Conservation (phyloP, 53 echinoderm and acorn worm genomes). For the Holothuria scabra region DNA sequence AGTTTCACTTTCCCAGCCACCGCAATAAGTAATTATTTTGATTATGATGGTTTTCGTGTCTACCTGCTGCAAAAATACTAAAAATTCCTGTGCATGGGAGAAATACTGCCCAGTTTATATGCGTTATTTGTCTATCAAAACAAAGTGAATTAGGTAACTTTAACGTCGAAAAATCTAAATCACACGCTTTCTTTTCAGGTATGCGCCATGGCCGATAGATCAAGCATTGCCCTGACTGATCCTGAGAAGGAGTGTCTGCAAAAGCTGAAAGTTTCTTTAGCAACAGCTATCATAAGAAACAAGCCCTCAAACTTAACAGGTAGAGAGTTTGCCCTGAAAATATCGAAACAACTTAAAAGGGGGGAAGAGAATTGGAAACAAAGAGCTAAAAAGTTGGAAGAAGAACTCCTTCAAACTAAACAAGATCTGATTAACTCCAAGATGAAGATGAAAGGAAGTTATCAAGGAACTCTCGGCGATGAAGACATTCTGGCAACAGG, state of each 20-base stretch:
- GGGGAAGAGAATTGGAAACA: conserved; percentile 71
- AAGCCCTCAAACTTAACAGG: conserved; percentile 71
- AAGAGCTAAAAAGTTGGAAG: conserved; percentile 68
- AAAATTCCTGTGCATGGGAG: too few species aligned
- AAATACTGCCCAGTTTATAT: too few species aligned
- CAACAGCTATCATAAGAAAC: conserved; percentile 75
- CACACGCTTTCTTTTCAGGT: too few species aligned
- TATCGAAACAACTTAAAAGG: conserved; percentile 65
- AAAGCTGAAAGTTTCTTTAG: conserved; percentile 75
- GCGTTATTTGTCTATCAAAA: too few species aligned
- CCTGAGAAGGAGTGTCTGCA: conserved; percentile 47
- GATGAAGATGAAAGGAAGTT: conserved; percentile 15
- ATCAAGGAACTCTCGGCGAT: not conserved
- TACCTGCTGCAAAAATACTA: too few species aligned
- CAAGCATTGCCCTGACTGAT: not conserved
- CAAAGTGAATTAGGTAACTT: too few species aligned
- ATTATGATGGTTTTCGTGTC: too few species aligned
- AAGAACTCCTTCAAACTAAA: conserved; percentile 68
- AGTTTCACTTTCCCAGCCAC: too few species aligned
- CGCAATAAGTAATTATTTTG: too few species aligned
- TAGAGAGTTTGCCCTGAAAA: conserved; percentile 72
- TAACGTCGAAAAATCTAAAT: too few species aligned
- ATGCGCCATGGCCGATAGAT: too few species aligned
- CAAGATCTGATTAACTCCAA: conserved; percentile 71
- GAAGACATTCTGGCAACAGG: too few species aligned